These are phyloP conservation scores for Trichechus manatus DNA, from an alignment of 2,113 vertebrate genomes.

Conservation along the genomic window DNA sequence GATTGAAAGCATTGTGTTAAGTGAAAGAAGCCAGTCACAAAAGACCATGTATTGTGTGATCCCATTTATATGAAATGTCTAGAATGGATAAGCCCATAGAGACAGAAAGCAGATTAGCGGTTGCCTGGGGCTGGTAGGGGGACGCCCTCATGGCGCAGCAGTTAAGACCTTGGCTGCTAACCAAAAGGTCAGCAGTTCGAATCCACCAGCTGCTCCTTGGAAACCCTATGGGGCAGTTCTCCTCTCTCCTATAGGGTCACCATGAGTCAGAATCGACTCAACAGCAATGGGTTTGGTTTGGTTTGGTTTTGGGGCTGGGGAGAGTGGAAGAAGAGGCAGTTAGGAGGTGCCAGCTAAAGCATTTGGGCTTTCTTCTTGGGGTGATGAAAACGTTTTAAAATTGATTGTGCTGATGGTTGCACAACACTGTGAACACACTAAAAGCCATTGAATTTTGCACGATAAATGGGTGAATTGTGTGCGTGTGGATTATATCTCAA, in stretches of 20 bases:
- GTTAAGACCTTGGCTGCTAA: no score
- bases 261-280: no score
- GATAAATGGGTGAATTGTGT: not conserved
- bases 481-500: not conserved
- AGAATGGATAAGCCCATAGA: no score
- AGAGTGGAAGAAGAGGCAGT: no score
- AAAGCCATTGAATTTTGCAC: not conserved
- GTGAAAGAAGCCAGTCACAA: not conserved
- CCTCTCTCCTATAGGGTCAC: no score
- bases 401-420: not conserved
- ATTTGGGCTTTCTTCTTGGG: not conserved
- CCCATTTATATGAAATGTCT: not conserved
- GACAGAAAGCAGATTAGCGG: not conserved
- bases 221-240: no score
- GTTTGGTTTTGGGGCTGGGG: no score
- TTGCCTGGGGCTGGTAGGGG: not conserved
- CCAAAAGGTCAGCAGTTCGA: no score
- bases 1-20: not conserved
- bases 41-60: fast-evolving
- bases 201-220: no score
- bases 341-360: no score
- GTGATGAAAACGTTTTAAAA: not conserved
- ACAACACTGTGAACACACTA: not conserved
- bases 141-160: no score
- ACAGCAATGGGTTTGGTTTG: no score